A percentile compares a stretch with the other conserved stretches of the same genome.
phyloP scores from a whole-genome alignment of 2,888 invertebrate species.

The Acleris laterana region DNA sequence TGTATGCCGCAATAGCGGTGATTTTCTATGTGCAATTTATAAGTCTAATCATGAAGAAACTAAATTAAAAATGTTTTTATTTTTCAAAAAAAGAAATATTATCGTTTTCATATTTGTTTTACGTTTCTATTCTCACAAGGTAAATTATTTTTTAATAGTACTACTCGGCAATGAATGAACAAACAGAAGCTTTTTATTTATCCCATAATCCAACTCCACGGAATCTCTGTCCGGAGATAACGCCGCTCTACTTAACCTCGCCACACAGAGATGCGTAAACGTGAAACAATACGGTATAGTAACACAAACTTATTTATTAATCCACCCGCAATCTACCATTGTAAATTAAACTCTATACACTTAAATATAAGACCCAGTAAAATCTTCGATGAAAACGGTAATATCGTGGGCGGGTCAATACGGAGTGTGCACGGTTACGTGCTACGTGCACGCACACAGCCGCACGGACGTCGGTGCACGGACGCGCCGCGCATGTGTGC shows the following conservation, averaged over 20 bases:
- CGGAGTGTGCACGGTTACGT: conserved; percentile 57
- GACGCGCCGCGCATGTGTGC: conserved; percentile 60
- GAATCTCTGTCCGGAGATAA: conserved; percentile 81
- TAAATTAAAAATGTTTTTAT: neutral
- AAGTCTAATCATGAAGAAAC: neutral
- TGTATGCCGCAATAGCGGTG: conserved; percentile 25
- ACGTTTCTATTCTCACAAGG: neutral
- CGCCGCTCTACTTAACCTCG: conserved; percentile 84
- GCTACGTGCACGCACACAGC: conserved; percentile 59
- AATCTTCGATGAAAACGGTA: conserved; percentile 44
- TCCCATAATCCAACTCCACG: conserved; percentile 72
- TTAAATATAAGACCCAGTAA: conserved; percentile 48
- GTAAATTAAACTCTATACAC: conserved; percentile 48
- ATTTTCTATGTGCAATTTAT: conserved; percentile 4
- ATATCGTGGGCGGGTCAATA: conserved; percentile 39
- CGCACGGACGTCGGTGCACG: conserved; percentile 22
- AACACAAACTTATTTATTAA: conserved; percentile 69
- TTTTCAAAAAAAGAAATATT: neutral
- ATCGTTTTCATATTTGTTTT: neutral
- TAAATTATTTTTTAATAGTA: conserved; percentile 3
- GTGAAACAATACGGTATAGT: conserved; percentile 84
- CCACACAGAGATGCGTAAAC: conserved; percentile 82
- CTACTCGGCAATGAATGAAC: conserved; percentile 26
- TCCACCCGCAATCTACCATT: conserved; percentile 42
- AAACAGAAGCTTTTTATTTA: conserved; percentile 48